Conservation (phyloP, 2,888 invertebrate species). For the Latrodectus hesperus region DNA sequence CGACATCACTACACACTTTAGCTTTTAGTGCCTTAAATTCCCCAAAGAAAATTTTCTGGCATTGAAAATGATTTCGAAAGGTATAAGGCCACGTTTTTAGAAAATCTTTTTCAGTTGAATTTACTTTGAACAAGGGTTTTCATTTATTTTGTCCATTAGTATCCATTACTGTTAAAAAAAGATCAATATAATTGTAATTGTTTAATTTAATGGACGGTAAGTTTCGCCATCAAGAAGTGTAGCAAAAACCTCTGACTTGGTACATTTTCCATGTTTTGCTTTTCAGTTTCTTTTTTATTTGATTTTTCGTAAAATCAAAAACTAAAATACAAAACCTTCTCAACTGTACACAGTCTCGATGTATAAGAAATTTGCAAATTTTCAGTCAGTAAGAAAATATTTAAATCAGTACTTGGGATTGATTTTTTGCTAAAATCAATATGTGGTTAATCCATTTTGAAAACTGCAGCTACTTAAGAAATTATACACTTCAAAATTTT, state of each 20-base stretch:
- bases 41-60: slow-evolving; percentile 32
- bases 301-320: not conserved
- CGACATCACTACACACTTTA: slow-evolving; percentile 60
- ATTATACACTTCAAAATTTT: no score
- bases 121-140: slow-evolving; percentile 43
- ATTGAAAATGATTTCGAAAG: slow-evolving; percentile 57
- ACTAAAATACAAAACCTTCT: no score
- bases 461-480: no score
- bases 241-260: not conserved
- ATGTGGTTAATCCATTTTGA: no score
- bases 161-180: slow-evolving; percentile 36
- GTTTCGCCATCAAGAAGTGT: slow-evolving; percentile 10
- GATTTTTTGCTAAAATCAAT: no score
- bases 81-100: slow-evolving; percentile 44
- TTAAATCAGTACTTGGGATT: no score
- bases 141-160: slow-evolving; percentile 50
- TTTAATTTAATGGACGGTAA: slow-evolving; percentile 49
- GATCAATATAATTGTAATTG: slow-evolving; percentile 53
- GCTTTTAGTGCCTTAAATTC: slow-evolving; percentile 59
- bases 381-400: no score
- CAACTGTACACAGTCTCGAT: no score
- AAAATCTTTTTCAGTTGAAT: slow-evolving; percentile 18
- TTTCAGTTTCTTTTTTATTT: slow-evolving; percentile 1
- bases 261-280: not conserved
- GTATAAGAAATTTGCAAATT: no score